Percentiles rank a stretch among this genome's conserved stretches.
Conservation (phyloP, 1,140 invertebrate species). For the Daktulosphaira vitifoliae region DNA sequence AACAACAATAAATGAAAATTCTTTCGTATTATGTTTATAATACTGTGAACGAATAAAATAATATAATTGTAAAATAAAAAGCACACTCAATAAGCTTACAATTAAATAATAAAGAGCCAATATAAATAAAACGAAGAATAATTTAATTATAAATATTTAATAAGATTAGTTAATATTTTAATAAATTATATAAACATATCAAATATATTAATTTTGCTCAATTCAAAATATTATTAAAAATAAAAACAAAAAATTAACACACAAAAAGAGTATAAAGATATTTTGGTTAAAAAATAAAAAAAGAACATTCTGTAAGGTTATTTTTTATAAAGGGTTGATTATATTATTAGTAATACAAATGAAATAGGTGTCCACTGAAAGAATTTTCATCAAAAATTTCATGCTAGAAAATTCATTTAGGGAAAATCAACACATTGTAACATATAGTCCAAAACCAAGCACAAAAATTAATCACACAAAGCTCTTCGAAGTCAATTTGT, state of each 20-base stretch:
- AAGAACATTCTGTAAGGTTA: too few species aligned
- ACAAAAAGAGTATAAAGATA: not conserved
- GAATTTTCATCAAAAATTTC: slow-evolving; percentile 29
- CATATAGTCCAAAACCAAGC: slow-evolving; percentile 33
- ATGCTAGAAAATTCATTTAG: slow-evolving; percentile 10
- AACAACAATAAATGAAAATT: slow-evolving; percentile 29
- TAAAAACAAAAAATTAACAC: slow-evolving; percentile 8
- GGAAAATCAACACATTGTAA: slow-evolving; percentile 9
- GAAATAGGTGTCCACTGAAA: not conserved
- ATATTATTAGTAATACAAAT: too few species aligned
- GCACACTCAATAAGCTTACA: too few species aligned
- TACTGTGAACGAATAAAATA: not conserved
- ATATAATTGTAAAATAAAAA: not conserved
- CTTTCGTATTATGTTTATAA: slow-evolving; percentile 11
- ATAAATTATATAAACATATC: too few species aligned
- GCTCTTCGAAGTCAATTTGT: slow-evolving; percentile 21
- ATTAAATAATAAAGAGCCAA: too few species aligned
- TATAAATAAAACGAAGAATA: too few species aligned
- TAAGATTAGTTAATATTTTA: too few species aligned
- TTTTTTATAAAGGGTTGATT: too few species aligned
- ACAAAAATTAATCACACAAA: slow-evolving; percentile 29
- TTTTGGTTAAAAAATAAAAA: not conserved
- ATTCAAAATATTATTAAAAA: too few species aligned
- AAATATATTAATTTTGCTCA: too few species aligned
- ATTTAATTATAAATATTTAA: too few species aligned